Evolutionary conservation across 2,797 vertebrate species (phyloP), one percentile per base, ranked within the genome.

Genomic region (Schizopygopsis pylzovi): DNA sequence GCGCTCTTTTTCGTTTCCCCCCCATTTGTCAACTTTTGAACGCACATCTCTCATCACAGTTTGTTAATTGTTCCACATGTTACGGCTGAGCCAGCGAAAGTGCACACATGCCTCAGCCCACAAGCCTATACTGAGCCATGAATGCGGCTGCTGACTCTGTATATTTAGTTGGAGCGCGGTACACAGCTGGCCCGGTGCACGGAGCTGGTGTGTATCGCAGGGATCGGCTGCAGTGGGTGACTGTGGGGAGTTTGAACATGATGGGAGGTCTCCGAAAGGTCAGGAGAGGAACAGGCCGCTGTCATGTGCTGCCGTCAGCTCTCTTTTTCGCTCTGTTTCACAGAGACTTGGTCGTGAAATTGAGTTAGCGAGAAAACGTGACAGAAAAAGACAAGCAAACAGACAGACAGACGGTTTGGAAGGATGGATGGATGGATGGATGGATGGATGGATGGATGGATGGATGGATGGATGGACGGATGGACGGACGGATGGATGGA

Each of bases 41-140:
- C 3, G 82, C 72, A 77, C 45, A 77, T 84, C 82, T 84, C 82
- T 84, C 83, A 79, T 84, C 75, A 59, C 63, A 71, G 83, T 79
- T 78, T 84, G 82, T 84, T 84, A 84, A 84, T 84, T 84, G 83
- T 79, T 84, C 83, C 75, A 78, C 63, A 67, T 77, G 47, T 84
- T 78, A 70, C 6, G 25, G 83, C 83, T 84, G 83, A 84, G 76
- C 76, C 75, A 84, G 83, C 73, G 39, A 79, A 78, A 79, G 75
- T 18, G 20, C 83, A 16, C 71, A 16, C 33, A 83, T 41, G 59
- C 25, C 45, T 63, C 9, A 25, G 59, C 59, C 72, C 45, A 28
- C 56, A 37, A 41, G 63, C 65, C 61, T 59, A 47, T 13, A 67
- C 47, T 39, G 75, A 79, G 65, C 63, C 61, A 84, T 59, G 63